Percentiles rank a stretch among this genome's conserved stretches.
Evolutionary conservation across 2,888 invertebrate species (phyloP).

Genomic region (Stegana nigrithorax): DNA sequence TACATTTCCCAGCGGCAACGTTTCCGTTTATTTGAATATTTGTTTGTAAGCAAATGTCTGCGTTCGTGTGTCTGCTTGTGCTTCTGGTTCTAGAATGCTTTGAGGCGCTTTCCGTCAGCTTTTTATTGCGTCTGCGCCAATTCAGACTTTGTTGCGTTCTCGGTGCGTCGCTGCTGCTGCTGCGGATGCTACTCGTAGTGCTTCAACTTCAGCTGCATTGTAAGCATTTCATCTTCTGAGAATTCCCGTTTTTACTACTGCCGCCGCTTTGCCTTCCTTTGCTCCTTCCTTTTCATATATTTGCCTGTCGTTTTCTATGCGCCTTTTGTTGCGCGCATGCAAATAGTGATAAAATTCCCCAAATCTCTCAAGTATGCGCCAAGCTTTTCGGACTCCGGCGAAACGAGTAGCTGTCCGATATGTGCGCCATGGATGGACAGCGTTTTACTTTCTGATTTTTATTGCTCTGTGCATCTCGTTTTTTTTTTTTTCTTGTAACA

Average conservation of each 20-base stretch:
- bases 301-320: conserved; percentile 13
- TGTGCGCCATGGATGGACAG: not conserved
- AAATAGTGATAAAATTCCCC: conserved; percentile 59
- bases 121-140: not conserved
- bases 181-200: not conserved
- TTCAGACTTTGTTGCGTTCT: not conserved
- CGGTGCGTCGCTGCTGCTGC: not conserved
- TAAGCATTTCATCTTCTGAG: not conserved
- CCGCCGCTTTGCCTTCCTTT: conserved; percentile 3
- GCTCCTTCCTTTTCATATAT: too few relatives aligned
- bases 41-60: conserved; percentile 43
- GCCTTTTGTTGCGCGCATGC: conserved; percentile 37
- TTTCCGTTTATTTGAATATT: conserved; percentile 57
- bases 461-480: too few relatives aligned
- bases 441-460: too few relatives aligned
- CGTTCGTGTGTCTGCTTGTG: not conserved
- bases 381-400: conserved; percentile 36
- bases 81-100: too few relatives aligned
- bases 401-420: not conserved
- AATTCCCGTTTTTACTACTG: conserved; percentile 20
- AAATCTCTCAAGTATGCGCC: conserved; percentile 58
- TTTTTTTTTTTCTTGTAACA: not conserved
- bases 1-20: conserved; percentile 62
- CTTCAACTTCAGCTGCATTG: not conserved
- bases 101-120: too few relatives aligned